Base-by-base conservation (phyloP, 2,797 vertebrate genomes). In the Margarornis squamiger region DNA sequence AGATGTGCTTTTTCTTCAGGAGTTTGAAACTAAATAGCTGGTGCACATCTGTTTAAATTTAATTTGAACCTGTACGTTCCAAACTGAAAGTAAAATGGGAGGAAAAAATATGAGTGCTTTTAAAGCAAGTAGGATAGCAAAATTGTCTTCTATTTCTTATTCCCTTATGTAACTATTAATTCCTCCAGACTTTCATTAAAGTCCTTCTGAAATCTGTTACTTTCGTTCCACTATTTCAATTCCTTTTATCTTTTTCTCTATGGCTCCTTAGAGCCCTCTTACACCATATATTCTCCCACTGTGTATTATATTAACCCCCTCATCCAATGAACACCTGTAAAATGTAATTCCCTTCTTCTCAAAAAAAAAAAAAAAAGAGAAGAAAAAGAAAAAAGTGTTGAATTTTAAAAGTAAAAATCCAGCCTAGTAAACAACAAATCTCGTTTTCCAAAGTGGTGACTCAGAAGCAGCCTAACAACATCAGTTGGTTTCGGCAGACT, bases 1-100 rank as follows among this genome's bases (percentile, higher is more conserved):
- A 89, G 82, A 68, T 12, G 0, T 23, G 12, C 20, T 93, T 74
- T 74, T 95, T 73, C 79, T 88, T 77, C 73, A 59, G 83, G 57
- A 46, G 14, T 87, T 71, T 88, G 76, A 95, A 97, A 94, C 58
- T 83, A 91, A 96, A 93, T 66, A 84, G 22, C 48, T 79, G 14
- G 19, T 80, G 18, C 80, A 96, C 61, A 94, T 96, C 86, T 97
- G 91, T 85, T 96, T 91, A 94, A 95, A 92, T 96, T 97, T 95
- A 95, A 90, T 88, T 74, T 87, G 79, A 95, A 95, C 34, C 16
- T 54, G 14, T 45, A 78, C 36, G 29, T 88, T 96, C 62, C 62
- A 93, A 96, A 86, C 16, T 6, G 8, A 86, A 92, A 84, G 48
- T 82, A 93, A 97, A 97, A 92, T 76, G 38, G 20, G 4, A 9